Evolutionary conservation across 1,140 invertebrate genomes (phyloP), one percentile per base, ranked within the genome.

Genomic region (Drosophila lini): DNA sequence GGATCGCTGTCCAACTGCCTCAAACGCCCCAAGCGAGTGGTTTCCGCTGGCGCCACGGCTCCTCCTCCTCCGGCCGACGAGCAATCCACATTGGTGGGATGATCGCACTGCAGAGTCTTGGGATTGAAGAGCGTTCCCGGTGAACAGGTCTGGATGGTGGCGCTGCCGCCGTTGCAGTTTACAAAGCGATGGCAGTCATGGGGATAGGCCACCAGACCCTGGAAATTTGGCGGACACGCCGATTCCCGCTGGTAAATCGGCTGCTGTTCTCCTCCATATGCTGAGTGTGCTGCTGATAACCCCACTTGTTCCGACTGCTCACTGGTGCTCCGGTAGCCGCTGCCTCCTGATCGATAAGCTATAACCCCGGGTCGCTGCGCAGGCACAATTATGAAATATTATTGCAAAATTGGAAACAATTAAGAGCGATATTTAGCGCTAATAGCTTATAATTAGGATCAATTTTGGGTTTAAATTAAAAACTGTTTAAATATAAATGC

Each of bases 41-140:
- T 42, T 55, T 57, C 10, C n/a, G 28, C 22, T 10, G 31, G n/a
- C 0, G 55, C 22, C 3, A 28, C 42, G 1, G 48, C 10, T 41
- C 25, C 32, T 9, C 25, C 32, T 9, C 16, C 42, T 22, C n/a
- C 11, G 3, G 31, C 7, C 0, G 36, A 28, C 0, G 45, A 50
- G 45, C 84, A 80, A 13, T 44, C 36, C 9, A 67, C 74, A 7
- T 70, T 69, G 32, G 34, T 61, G 41, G 94, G 94, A 69, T 94
- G 94, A 92, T 96, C 95, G 74, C 96, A 96, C 61, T 94, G 93
- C 25, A 94, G 79, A 0, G 93, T 94, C 15, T 93, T 84, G 0
- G 94, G 93, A 92, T 95, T 96, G 78, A 96, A 96, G 0, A 95
- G 85, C 0, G 95, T 96, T 28, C 95, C 95, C 0, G 95, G 94